phyloP scores from a whole-genome alignment of 2,888 invertebrate genomes.

The Monopis laevigella region DNA sequence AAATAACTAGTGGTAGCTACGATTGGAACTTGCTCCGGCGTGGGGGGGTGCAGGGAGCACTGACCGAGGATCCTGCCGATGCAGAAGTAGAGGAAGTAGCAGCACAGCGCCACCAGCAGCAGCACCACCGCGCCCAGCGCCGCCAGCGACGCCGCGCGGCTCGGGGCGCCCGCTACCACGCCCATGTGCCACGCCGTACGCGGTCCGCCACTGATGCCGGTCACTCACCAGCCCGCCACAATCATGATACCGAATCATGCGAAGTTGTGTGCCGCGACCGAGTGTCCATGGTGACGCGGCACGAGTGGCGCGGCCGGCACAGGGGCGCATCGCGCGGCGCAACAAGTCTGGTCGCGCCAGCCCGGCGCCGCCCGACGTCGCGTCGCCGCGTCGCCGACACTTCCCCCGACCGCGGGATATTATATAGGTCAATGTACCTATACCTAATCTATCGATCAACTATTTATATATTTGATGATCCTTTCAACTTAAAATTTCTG shows the following conservation, averaged over 20 bases:
- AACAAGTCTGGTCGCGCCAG: background rate
- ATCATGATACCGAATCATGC: background rate
- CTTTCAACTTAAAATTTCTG: no score
- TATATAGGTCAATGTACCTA: no score
- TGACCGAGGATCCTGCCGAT: slow-evolving; percentile 41
- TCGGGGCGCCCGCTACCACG: background rate
- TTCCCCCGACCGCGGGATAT: background rate
- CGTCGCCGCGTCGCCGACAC: background rate
- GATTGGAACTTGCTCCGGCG: no score
- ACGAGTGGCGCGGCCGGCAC: no score
- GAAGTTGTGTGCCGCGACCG: no score
- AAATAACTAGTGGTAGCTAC: no score
- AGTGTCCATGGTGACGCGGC: background rate
- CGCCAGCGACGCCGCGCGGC: slow-evolving; percentile 29
- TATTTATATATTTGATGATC: no score
- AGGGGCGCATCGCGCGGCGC: background rate
- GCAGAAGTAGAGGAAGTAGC: slow-evolving; percentile 53
- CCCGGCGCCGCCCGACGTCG: background rate
- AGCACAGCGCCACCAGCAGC: slow-evolving; percentile 41
- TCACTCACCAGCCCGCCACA: background rate
- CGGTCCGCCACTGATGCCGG: background rate
- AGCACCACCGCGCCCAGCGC: slow-evolving; percentile 40
- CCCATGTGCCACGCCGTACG: background rate
- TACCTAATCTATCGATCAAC: no score
- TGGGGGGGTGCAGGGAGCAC: no score